Evolutionary conservation across 1,140 invertebrate species (phyloP), one percentile per base, ranked within the genome.

Genomic region (Zaprionus capensis): DNA sequence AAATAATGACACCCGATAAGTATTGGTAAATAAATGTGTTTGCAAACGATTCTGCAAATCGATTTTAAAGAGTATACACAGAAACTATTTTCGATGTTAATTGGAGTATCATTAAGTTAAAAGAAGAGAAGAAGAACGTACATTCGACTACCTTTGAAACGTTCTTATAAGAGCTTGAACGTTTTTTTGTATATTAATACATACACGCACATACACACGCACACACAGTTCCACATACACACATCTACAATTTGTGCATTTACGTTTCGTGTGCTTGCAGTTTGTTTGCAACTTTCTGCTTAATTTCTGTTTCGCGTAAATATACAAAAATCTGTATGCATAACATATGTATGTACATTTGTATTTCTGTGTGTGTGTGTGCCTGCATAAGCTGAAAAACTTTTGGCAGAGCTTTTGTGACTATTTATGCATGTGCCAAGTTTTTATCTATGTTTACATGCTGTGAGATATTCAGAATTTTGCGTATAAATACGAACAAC

Each of bases 251-350:
- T 64, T 55, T 76, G 71, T 86, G 71, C 71, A 64, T 17, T 62
- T 66, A 58, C 26, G 11, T 56, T 67, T 20, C 38, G 49, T 71
- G 28, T 73, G 44, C 55, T 57, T 61, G 58, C 56, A 56, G 56
- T 71, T 71, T 64, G 63, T 61, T 71, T 71, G 53, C 22, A 41
- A 36, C 26, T 65, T 61, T 76, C 81, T 72, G 77, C 83, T 87
- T 81, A 67, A 80, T 84, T 88, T 88, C 62, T 57, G 71, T 76
- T 81, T 73, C 76, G 74, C 81, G 74, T 80, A 84, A 87, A 87
- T 88, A 87, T 62, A 83, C 84, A 88, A 65, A 88, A 80, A 55
- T 70, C 66, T 51, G 46, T 46, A 46, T 17, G 41, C 62, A 77
- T 46, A 49, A 38, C n/a, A 62, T 24, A n/a, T 20, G 15, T 41